Percentiles rank a stretch among this genome's conserved stretches.
Conservation (phyloP, 2,888 invertebrate genomes). For the Eurytoma californica region DNA sequence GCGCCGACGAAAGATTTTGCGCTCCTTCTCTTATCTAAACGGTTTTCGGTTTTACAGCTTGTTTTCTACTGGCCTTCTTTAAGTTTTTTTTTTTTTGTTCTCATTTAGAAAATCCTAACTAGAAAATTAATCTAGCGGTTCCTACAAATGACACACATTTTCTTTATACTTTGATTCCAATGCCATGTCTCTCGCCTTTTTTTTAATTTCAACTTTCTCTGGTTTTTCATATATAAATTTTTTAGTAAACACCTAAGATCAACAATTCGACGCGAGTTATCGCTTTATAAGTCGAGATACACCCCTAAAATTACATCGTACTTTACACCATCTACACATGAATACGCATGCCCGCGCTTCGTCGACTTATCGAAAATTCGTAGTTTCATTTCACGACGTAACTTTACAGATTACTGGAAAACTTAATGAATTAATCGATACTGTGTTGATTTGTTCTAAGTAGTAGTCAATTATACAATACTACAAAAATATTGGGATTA, state of each 20-base stretch:
- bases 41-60: not conserved
- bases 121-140: conserved; percentile 43
- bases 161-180: conserved; percentile 50
- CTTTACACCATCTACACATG: conserved; percentile 65
- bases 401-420: too few species aligned
- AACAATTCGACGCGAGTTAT: conserved; percentile 62
- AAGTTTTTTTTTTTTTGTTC: not conserved
- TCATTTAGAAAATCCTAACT: conserved; percentile 40
- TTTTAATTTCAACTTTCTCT: conserved; percentile 37
- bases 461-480: too few species aligned
- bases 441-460: too few species aligned
- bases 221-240: conserved; percentile 56
- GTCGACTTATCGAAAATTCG: conserved; percentile 46
- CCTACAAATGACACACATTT: conserved; percentile 36
- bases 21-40: too few species aligned
- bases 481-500: not conserved
- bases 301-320: conserved; percentile 57
- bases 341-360: conserved; percentile 57
- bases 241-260: conserved; percentile 63
- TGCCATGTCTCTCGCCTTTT: conserved; percentile 5
- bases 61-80: not conserved
- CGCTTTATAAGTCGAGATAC: conserved; percentile 58
- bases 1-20: too few species aligned
- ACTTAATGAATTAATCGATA: not conserved
- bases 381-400: conserved; percentile 17